These are phyloP conservation scores for Aepyceros melampus DNA, from an alignment of 2,113 vertebrate genomes.

Conservation along the genomic window DNA sequence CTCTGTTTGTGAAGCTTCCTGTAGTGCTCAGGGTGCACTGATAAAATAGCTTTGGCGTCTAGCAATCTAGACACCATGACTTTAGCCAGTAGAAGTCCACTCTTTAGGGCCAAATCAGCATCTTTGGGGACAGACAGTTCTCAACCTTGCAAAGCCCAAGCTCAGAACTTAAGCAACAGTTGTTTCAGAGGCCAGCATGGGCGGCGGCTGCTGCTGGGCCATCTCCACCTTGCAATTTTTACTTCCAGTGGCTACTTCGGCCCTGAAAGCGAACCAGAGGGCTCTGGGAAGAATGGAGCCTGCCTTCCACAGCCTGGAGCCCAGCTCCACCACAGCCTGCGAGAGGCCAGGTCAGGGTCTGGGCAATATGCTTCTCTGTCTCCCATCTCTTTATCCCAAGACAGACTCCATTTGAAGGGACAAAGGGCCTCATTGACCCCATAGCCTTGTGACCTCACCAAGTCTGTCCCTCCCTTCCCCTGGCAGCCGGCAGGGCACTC, in stretches of 20 bases:
- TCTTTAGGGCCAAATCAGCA: neutral
- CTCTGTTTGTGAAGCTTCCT: neutral
- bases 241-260: neutral
- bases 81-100: neutral
- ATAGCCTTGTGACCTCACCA: conserved; percentile 52
- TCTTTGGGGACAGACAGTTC: neutral
- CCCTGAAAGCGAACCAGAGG: neutral
- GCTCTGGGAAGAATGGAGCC: neutral
- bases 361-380: neutral
- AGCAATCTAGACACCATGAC: neutral
- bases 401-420: conserved; percentile 39
- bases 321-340: neutral
- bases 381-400: neutral
- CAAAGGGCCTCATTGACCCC: conserved; percentile 72
- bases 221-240: neutral
- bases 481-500: neutral
- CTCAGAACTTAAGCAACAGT: neutral
- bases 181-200: neutral
- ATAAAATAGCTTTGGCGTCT: neutral
- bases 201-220: neutral
- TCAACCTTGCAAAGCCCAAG: neutral
- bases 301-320: neutral
- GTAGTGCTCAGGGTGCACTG: neutral
- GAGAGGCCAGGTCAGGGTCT: neutral
- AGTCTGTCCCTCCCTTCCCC: neutral